Conservation (phyloP, 2,888 invertebrate species). For the Euclidia mi region DNA sequence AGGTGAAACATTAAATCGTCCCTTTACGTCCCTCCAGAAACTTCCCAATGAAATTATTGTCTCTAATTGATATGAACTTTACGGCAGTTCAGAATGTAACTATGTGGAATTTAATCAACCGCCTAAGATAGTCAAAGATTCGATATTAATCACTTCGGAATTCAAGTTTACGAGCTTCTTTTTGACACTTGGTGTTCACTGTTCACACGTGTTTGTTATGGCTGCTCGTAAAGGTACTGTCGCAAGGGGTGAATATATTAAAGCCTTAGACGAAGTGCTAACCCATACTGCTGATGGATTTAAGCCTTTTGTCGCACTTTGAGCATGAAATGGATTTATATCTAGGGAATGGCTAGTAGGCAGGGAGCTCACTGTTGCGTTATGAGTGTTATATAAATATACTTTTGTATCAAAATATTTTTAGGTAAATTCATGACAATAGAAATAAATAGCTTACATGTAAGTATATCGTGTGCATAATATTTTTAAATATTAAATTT, state of each 20-base stretch:
- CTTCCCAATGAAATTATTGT: no score
- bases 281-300: no score
- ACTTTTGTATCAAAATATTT: no score
- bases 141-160: slow-evolving; percentile 57
- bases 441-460: no score
- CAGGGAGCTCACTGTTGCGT: no score
- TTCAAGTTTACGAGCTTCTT: slow-evolving; percentile 57
- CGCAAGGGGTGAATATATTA: slow-evolving; percentile 43
- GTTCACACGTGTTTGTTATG: slow-evolving; percentile 59
- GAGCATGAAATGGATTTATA: not conserved
- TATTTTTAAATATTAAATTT: no score
- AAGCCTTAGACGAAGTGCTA: slow-evolving; percentile 15
- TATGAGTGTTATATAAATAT: no score
- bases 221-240: slow-evolving; percentile 41
- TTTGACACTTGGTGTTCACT: slow-evolving; percentile 56
- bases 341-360: no score
- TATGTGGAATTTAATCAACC: slow-evolving; percentile 83
- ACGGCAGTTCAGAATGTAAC: slow-evolving; percentile 72
- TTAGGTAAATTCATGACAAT: no score
- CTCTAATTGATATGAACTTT: no score
- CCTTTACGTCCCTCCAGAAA: slow-evolving; percentile 55
- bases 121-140: slow-evolving; percentile 77
- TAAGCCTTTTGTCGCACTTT: not conserved
- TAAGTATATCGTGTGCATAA: no score
- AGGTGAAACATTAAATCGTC: slow-evolving; percentile 54